Base-by-base conservation (phyloP, 2,888 invertebrate genomes). In the Micoletzkya japonica region DNA sequence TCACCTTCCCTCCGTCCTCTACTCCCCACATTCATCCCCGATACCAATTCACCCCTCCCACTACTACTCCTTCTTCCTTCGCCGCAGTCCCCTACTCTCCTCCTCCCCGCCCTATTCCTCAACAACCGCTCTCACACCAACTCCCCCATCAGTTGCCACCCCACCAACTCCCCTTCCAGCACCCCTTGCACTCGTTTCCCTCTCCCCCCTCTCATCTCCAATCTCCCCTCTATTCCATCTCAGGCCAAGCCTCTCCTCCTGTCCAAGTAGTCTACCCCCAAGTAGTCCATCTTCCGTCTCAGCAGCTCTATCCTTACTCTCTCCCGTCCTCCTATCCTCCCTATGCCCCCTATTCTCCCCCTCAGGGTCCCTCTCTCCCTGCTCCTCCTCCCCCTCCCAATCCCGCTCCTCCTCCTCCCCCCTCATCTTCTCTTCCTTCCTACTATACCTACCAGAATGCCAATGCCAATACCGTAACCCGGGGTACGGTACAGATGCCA, bases 371-470 rank as follows among this genome's bases (percentile, higher is more conserved):
- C n/a, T 34, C 4, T 34, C 37, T 28, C 59, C 59, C 26, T 26
- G n/a, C 32, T 49, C 63, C 7, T 34, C 10, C 30, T 49, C 28
- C 44, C 20, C 32, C 63, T 4, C 50, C 49, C 61, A n/a, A 0
- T 20, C 26, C 26, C 17, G n/a, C 49, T 32, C 28, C 63, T n/a
- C 20, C 28, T 59, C 59, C 32, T 39, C 26, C 63, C n/a, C 49
- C 37, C 0, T 24, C 61, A 1, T 1, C 49, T 0, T 24, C 59
- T n/a, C 63, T 26, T 50, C 50, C 63, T 34, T 32, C 36, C 54
- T 66, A 52, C 37, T 54, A 54, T 54, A 54, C 64, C 4, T 66
- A 66, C 37, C 64, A 66, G 32, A 66, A 66, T n/a, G 64, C 64
- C 14, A 66, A 66, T n/a, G 52, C 64, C 10, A 37, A 54, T 28